phyloP scores from a whole-genome alignment of 2,888 invertebrate species.

The Pseudolycoriella hygida region DNA sequence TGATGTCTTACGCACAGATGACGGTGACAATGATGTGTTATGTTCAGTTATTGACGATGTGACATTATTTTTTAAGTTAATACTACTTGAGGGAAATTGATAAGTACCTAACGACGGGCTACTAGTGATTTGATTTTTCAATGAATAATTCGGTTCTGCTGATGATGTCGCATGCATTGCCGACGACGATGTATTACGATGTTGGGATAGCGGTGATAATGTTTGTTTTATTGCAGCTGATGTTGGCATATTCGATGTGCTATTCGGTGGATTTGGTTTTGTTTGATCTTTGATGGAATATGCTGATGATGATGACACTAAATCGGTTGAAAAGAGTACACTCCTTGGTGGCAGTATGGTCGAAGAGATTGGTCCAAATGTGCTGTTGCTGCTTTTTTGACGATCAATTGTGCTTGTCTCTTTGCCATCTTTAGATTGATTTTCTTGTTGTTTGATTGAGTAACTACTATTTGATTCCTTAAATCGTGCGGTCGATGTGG shows the following conservation, averaged over 20 bases:
- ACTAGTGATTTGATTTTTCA: conserved; percentile 13
- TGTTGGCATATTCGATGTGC: conserved; percentile 19
- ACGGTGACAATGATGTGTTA: conserved; percentile 5
- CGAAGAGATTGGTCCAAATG: conserved; percentile 11
- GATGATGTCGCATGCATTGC: conserved; percentile 9
- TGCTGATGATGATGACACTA: conserved; percentile 6
- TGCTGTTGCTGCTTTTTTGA: conserved; percentile 6
- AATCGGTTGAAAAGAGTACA: conserved; percentile 8
- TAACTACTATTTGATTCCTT: conserved; percentile 26
- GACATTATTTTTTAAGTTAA: conserved; percentile 7
- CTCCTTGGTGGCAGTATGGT: conserved; percentile 11
- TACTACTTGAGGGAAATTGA: conserved; percentile 12
- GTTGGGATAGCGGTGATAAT: conserved; percentile 18
- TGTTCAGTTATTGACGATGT: conserved; percentile 4
- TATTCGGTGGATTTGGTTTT: conserved; percentile 2
- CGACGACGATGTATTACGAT: conserved; percentile 8
- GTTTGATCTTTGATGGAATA: not conserved
- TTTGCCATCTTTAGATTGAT: not conserved
- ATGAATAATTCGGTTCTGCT: conserved; percentile 12
- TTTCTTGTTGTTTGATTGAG: conserved; percentile 18
- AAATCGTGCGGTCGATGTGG: conserved; percentile 23
- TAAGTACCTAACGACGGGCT: conserved; percentile 13
- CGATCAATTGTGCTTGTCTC: not conserved
- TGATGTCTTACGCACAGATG: conserved; percentile 11
- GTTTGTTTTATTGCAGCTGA: conserved; percentile 10